These are phyloP conservation scores for Drosophila orena DNA, from an alignment of 1,140 invertebrate genomes.

Conservation along the genomic window DNA sequence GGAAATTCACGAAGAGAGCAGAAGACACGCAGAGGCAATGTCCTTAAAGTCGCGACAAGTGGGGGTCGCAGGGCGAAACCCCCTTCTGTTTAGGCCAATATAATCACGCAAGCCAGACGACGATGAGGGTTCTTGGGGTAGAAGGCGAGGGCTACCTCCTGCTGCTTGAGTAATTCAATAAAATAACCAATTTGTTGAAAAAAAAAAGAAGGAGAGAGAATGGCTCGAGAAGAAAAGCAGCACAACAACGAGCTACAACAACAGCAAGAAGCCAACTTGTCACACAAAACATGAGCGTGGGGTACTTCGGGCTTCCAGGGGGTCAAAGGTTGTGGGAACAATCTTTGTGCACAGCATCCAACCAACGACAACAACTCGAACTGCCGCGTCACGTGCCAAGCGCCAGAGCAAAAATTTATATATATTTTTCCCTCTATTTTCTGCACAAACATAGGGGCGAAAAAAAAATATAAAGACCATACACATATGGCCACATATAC, in stretches of 20 bases:
- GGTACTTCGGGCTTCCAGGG: background rate
- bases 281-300: conserved; percentile 46
- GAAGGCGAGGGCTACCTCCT: conserved; percentile 51
- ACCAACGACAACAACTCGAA: conserved; percentile 38
- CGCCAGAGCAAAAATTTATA: conserved; percentile 75
- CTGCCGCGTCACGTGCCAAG: conserved; percentile 73
- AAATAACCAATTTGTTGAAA: conserved; percentile 82
- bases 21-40: conserved; percentile 65
- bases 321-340: conserved; percentile 38
- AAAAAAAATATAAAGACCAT: conserved; percentile 28
- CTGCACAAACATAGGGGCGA: conserved; percentile 26
- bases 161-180: conserved; percentile 83
- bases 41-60: conserved; percentile 53
- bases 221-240: conserved; percentile 7
- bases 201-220: conserved; percentile 23
- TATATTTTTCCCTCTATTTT: conserved; percentile 36
- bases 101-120: conserved; percentile 62
- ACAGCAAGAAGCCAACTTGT: conserved; percentile 68
- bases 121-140: conserved; percentile 1
- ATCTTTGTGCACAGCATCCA: conserved; percentile 59
- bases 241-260: conserved; percentile 53
- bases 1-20: background rate
- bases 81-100: conserved; percentile 68
- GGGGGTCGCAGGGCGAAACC: background rate
- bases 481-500: conserved; percentile 22